Evolutionary conservation across 2,797 vertebrate genomes (phyloP).

Genomic region (Geotrypetes seraphini): DNA sequence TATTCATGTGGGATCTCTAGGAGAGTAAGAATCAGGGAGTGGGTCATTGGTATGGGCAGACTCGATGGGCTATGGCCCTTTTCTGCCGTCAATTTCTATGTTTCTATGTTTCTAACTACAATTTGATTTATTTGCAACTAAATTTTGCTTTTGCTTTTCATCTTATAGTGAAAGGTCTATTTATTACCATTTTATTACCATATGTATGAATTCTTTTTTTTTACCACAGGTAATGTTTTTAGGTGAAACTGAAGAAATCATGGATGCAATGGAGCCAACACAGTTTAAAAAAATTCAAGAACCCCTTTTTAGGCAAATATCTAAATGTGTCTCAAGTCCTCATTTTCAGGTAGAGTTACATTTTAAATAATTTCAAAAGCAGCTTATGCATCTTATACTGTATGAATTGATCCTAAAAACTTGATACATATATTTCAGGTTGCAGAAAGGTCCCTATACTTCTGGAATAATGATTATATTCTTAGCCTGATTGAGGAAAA

Average conservation of each 20-base stretch:
- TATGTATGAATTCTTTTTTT: conserved; percentile 2
- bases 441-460: conserved; percentile 91
- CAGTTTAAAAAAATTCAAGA: conserved; percentile 97
- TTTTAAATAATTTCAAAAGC: too few relatives aligned
- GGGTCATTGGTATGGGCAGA: too few relatives aligned
- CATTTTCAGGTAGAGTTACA: conserved; percentile 96
- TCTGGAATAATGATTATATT: conserved; percentile 98
- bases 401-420: not conserved
- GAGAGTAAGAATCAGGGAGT: too few relatives aligned
- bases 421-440: conserved; percentile 71
- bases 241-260: conserved; percentile 94
- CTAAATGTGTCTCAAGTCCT: conserved; percentile 88
- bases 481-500: conserved; percentile 97
- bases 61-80: too few relatives aligned
- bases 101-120: too few relatives aligned
- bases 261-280: conserved; percentile 93
- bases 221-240: conserved; percentile 86
- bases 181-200: too few relatives aligned
- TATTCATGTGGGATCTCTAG: too few relatives aligned
- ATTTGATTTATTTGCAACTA: too few relatives aligned
- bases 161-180: conserved; percentile 2
- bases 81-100: too few relatives aligned
- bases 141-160: conserved; percentile 5
- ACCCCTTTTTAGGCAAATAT: conserved; percentile 91
- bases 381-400: not conserved